phyloP scores from a whole-genome alignment of 2,888 invertebrate genomes.

The Diachrysia chrysitis region DNA sequence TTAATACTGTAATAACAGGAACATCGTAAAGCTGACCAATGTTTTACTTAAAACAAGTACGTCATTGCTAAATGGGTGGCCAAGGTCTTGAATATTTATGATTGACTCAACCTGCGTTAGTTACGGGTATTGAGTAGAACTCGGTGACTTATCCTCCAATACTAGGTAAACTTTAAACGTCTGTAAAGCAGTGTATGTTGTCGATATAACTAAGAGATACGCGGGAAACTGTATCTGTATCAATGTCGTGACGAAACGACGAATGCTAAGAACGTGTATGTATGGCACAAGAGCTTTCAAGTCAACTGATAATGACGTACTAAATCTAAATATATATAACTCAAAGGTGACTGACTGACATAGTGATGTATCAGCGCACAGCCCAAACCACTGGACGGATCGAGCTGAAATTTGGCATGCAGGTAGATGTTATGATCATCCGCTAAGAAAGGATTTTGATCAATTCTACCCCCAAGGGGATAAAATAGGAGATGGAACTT shows the following conservation, averaged over 20 bases:
- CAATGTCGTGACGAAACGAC: not conserved
- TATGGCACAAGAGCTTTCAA: not conserved
- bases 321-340: too few species aligned
- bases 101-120: not conserved
- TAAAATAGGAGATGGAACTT: too few species aligned
- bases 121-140: not conserved
- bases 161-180: not conserved
- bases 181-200: not conserved
- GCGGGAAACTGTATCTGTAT: not conserved
- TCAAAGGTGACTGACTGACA: too few species aligned
- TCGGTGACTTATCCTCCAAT: not conserved
- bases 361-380: too few species aligned
- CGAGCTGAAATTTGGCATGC: too few species aligned
- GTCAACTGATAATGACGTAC: not conserved
- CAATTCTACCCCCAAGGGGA: too few species aligned
- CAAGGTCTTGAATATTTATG: not conserved
- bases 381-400: too few species aligned
- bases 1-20: slow-evolving; percentile 24
- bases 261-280: not conserved
- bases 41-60: slow-evolving; percentile 1
- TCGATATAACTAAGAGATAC: not conserved
- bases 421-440: too few species aligned
- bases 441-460: too few species aligned
- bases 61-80: not conserved
- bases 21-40: slow-evolving; percentile 17